A percentile compares a stretch with the other conserved stretches of the same genome.
Evolutionary conservation across 2,113 vertebrate species (phyloP).

Genomic region (Chloropsis cyanopogon): DNA sequence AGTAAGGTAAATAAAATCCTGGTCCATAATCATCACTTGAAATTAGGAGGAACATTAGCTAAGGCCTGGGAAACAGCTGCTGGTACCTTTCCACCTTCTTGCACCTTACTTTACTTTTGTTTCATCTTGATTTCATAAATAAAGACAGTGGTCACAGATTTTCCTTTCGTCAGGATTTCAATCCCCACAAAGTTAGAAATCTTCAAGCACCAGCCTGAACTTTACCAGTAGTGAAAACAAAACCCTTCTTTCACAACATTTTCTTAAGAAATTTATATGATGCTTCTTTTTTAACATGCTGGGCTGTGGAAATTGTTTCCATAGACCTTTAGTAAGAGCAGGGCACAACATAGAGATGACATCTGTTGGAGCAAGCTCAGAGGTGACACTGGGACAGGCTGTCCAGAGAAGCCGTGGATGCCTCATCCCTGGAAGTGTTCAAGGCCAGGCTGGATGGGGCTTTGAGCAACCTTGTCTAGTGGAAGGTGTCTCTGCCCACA

Average conservation of each 20-base stretch:
- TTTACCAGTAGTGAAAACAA: background rate
- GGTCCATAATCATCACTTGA: background rate
- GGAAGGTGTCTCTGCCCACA: background rate
- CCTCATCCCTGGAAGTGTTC: background rate
- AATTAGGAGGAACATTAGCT: background rate
- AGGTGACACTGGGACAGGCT: background rate
- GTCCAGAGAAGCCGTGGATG: background rate
- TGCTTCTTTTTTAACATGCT: background rate
- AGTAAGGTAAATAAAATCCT: conserved; percentile 3
- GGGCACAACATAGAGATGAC: background rate
- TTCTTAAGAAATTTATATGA: background rate
- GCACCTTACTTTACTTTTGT: background rate
- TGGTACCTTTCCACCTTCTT: background rate
- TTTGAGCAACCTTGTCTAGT: background rate
- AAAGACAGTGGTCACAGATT: background rate
- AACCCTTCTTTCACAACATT: background rate
- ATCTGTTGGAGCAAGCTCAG: background rate
- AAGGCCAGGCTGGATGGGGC: background rate
- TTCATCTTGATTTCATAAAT: background rate
- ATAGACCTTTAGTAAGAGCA: background rate
- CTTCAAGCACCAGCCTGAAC: background rate
- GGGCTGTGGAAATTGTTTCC: background rate
- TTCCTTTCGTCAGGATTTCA: background rate
- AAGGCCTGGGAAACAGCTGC: background rate
- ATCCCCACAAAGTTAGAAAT: background rate